phyloP scores from a whole-genome alignment of 2,888 invertebrate genomes.

The Drosophila gaucha region DNA sequence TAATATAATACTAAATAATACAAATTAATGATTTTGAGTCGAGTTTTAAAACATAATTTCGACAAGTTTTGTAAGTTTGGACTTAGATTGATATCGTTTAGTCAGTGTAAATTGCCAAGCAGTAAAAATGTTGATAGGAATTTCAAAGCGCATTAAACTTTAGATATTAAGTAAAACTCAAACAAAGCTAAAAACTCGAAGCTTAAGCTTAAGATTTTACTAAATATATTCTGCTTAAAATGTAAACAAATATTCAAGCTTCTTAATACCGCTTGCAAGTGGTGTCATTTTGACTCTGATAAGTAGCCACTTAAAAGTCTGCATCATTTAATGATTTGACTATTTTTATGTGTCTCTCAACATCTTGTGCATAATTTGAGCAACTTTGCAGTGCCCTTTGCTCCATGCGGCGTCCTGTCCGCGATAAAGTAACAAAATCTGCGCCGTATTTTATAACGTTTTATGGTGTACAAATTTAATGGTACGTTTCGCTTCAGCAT shows the following conservation, averaged over 20 bases:
- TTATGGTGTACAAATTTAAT: slow-evolving; percentile 61
- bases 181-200: neutral
- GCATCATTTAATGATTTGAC: slow-evolving; percentile 35
- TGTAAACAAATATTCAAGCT: neutral
- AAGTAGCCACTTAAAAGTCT: slow-evolving; percentile 14
- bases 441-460: slow-evolving; percentile 47
- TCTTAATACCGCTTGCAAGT: neutral
- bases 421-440: slow-evolving; percentile 33
- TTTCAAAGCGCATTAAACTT: neutral
- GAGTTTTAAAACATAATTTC: neutral
- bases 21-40: neutral
- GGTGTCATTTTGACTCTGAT: slow-evolving; percentile 1
- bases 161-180: neutral
- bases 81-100: neutral
- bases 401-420: neutral
- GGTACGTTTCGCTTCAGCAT: slow-evolving; percentile 43
- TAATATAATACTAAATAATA: neutral
- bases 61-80: neutral
- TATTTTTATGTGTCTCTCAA: slow-evolving; percentile 33
- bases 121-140: too few relatives aligned
- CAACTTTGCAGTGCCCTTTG: neutral
- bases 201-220: neutral
- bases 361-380: slow-evolving; percentile 9
- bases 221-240: neutral
- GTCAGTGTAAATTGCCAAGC: neutral